Percentiles rank a stretch among this genome's conserved stretches.
These are phyloP conservation scores for Rhizomys pruinosus DNA, from an alignment of 2,113 vertebrate genomes.

Conservation along the genomic window DNA sequence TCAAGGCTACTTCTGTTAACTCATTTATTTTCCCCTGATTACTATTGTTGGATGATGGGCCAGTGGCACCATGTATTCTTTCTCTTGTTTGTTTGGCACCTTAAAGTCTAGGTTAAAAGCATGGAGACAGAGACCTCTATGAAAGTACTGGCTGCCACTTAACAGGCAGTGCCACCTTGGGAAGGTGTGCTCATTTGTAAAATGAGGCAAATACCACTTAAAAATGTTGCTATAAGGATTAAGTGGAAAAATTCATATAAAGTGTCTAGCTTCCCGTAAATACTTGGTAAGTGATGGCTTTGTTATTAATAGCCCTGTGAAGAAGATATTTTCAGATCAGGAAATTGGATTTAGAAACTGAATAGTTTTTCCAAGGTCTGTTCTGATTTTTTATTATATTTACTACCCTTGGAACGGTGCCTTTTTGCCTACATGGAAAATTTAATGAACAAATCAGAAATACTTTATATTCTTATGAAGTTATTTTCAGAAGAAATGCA, in stretches of 20 bases:
- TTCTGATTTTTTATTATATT: not conserved
- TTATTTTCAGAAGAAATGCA: constrained; percentile 22
- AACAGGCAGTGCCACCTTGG: constrained; percentile 28
- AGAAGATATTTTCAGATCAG: constrained; percentile 50
- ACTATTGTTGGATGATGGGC: constrained; percentile 34
- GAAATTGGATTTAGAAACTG: constrained; percentile 25
- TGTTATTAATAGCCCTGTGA: not conserved
- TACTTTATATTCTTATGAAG: constrained; percentile 44
- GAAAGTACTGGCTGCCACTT: not conserved
- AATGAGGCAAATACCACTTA: not conserved
- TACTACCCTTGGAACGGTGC: not conserved
- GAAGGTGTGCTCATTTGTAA: constrained; percentile 29
- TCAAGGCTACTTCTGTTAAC: constrained; percentile 17
- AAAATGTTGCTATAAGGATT: constrained; percentile 14
- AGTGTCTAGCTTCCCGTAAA: not conserved
- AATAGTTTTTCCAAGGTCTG: constrained; percentile 35
- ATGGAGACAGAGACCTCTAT: not conserved
- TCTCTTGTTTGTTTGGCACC: not conserved
- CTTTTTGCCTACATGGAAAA: not conserved
- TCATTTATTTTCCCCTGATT: constrained; percentile 46
- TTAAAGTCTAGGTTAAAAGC: constrained; percentile 51
- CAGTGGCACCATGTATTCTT: not conserved
- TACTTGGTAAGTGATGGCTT: not conserved
- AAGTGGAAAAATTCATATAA: not conserved
- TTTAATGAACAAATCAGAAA: constrained; percentile 49